A percentile compares a stretch with the other conserved stretches of the same genome.
Conservation (phyloP, 2,113 vertebrate genomes). For the Pituophis catenifer region DNA sequence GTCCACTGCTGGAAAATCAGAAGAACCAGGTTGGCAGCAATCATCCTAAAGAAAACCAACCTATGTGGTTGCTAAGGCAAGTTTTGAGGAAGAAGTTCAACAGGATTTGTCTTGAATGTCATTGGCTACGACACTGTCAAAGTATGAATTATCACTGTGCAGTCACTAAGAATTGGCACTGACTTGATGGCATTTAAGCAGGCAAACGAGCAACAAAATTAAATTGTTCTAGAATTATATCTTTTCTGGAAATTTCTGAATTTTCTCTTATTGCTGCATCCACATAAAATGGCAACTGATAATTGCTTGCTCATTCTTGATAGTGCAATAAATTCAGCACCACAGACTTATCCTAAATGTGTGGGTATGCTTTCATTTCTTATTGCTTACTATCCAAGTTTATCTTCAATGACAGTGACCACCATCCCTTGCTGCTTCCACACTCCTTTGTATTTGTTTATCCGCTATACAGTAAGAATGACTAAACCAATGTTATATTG, state of each 20-base stretch:
- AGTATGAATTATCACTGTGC: not conserved
- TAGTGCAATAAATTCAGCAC: not conserved
- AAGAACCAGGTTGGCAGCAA: not conserved
- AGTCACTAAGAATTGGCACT: not conserved
- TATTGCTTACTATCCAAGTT: not conserved
- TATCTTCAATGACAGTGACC: not conserved
- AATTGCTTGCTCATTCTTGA: not conserved
- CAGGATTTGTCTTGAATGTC: not conserved
- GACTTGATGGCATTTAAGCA: not conserved
- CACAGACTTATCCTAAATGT: not conserved
- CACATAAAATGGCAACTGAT: not conserved
- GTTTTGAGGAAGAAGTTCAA: not conserved
- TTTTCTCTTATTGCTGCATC: not conserved
- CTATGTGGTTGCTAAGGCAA: not conserved
- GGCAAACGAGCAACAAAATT: not conserved
- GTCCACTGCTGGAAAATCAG: not conserved
- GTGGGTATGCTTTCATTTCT: not conserved
- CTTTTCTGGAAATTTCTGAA: not conserved
- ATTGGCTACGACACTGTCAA: not conserved
- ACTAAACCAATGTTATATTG: too few relatives aligned
- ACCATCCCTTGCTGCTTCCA: not conserved
- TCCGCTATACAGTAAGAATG: too few relatives aligned
- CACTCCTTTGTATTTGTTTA: too few relatives aligned
- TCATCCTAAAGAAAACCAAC: not conserved
- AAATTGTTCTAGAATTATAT: not conserved